These are phyloP conservation scores for Hypolimnas misippus DNA, from an alignment of 2,888 invertebrate genomes.

Conservation along the genomic window DNA sequence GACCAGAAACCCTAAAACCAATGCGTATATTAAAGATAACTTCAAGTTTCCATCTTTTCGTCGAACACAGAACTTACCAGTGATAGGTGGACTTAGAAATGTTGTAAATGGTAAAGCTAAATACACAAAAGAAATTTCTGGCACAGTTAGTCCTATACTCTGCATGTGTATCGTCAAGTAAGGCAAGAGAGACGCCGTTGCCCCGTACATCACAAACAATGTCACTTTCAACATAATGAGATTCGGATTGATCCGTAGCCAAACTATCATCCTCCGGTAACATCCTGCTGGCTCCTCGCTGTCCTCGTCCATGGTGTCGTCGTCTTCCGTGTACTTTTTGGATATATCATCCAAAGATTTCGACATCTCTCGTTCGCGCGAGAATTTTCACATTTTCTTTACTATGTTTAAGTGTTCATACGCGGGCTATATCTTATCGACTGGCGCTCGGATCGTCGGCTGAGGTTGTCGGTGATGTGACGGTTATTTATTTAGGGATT, in stretches of 20 bases:
- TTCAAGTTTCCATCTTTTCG: background rate
- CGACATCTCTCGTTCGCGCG: constrained; percentile 58
- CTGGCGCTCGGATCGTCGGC: constrained; percentile 66
- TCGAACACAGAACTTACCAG: constrained; percentile 81
- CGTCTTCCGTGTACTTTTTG: constrained; percentile 78
- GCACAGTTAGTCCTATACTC: constrained; percentile 92
- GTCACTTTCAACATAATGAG: constrained; percentile 92
- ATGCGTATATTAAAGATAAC: constrained; percentile 15
- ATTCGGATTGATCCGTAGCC: constrained; percentile 88
- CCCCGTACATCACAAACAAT: constrained; percentile 93
- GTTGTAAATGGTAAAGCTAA: constrained; percentile 93
- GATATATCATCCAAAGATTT: constrained; percentile 63
- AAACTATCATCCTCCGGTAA: constrained; percentile 73
- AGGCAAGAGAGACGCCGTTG: constrained; percentile 92
- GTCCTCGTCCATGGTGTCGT: constrained; percentile 74
- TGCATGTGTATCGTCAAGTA: constrained; percentile 96
- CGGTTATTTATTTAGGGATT: constrained; percentile 72
- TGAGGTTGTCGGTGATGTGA: constrained; percentile 57
- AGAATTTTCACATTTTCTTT: constrained; percentile 63
- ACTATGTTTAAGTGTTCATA: constrained; percentile 59
- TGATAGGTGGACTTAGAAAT: constrained; percentile 92
- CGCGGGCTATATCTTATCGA: constrained; percentile 76
- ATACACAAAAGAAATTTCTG: constrained; percentile 94
- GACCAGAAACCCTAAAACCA: constrained; percentile 89
- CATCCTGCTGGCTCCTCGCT: constrained; percentile 66